Conservation (phyloP, 2,888 invertebrate species). For the Eupeodes latifasciatus region DNA sequence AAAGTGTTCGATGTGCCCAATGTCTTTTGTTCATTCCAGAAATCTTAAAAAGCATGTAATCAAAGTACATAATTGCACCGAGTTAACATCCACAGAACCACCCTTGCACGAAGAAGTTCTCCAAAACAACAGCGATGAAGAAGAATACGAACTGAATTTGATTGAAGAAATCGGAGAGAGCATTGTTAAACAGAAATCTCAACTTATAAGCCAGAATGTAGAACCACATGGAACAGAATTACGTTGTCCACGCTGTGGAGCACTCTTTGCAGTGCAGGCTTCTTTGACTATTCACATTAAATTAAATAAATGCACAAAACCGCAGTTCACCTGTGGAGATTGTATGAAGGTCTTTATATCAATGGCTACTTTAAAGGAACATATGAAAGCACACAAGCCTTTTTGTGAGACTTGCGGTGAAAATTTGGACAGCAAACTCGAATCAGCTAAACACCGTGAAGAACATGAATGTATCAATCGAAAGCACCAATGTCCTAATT, state of each 20-base stretch:
- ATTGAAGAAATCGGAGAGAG: conserved; percentile 79
- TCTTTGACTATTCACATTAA: conserved; percentile 81
- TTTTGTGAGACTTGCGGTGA: conserved; percentile 83
- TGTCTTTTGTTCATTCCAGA: conserved; percentile 84
- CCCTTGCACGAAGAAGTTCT: not conserved
- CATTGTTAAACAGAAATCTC: not conserved
- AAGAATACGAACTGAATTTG: conserved; percentile 79
- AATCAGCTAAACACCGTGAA: conserved; percentile 84
- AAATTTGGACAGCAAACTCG: conserved; percentile 84
- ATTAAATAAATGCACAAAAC: conserved; percentile 84
- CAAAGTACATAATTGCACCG: conserved; percentile 80
- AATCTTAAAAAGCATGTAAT: conserved; percentile 83
- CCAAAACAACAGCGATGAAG: conserved; percentile 1
- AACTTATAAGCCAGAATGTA: not conserved
- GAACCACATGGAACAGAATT: conserved; percentile 61
- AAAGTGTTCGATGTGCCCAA: conserved; percentile 77
- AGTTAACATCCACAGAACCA: conserved; percentile 75
- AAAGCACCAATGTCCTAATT: conserved; percentile 85
- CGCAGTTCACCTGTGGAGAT: conserved; percentile 84
- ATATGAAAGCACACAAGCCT: conserved; percentile 82
- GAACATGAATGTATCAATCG: conserved; percentile 84
- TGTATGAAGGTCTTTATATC: conserved; percentile 86
- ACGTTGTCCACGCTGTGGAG: conserved; percentile 82
- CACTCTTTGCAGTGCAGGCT: conserved; percentile 81
- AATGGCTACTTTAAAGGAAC: conserved; percentile 85